phyloP scores from a whole-genome alignment of 2,797 vertebrate species.

The Gallinago nigripennis region DNA sequence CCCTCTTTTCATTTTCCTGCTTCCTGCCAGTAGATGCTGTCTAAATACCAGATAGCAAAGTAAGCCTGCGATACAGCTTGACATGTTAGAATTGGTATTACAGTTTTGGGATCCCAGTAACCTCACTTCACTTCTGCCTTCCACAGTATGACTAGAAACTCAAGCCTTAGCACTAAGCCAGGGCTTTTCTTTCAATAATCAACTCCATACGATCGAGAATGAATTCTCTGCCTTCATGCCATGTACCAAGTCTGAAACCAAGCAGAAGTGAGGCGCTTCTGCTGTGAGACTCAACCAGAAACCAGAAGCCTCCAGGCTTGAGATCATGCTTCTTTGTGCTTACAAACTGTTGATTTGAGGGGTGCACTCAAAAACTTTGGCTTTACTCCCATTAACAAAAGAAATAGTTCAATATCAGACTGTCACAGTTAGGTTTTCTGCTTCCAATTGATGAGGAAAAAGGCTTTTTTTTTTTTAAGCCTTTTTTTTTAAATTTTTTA shows the following conservation, averaged over 20 bases:
- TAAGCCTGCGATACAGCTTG: not conserved
- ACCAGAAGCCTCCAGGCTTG: not conserved
- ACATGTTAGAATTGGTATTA: not conserved
- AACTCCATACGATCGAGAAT: accelerated
- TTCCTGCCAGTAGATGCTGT: not conserved
- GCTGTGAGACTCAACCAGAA: not conserved
- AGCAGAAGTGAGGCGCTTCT: not conserved
- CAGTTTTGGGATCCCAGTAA: not conserved
- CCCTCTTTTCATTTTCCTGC: not conserved
- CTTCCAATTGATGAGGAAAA: not conserved
- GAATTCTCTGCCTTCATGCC: not conserved
- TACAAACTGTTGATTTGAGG: not conserved
- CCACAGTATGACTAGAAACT: not conserved
- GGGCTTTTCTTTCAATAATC: not conserved
- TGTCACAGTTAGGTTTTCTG: not conserved
- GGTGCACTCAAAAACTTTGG: not conserved
- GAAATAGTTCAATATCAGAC: not conserved
- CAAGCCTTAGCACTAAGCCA: not conserved
- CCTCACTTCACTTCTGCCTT: not conserved
- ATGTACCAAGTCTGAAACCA: not conserved
- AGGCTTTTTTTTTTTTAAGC: not conserved
- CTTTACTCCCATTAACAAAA: not conserved
- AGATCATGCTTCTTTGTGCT: not conserved
- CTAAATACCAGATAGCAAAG: not conserved
- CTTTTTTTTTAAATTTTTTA: not conserved